These are phyloP conservation scores for Malthinus seriepunctatus DNA, from an alignment of 2,888 invertebrate genomes.

Conservation along the genomic window DNA sequence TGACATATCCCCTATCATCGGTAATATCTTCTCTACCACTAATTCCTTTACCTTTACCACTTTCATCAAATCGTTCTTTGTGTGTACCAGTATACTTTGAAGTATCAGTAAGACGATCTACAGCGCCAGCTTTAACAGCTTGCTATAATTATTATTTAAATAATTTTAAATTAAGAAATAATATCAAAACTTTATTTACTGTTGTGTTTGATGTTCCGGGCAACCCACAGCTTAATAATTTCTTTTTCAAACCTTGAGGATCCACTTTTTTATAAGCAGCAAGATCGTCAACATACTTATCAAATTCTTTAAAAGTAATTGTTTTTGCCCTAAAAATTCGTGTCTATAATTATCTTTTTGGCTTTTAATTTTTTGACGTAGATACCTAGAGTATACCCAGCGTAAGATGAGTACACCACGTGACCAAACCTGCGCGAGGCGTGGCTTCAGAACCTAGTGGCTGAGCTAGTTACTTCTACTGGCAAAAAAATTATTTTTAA, in stretches of 20 bases:
- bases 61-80: conserved; percentile 80
- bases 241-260: conserved; percentile 72
- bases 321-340: conserved; percentile 41
- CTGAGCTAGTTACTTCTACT: no score
- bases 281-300: conserved; percentile 78
- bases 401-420: no score
- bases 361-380: no score
- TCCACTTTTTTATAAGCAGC: conserved; percentile 79
- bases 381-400: no score
- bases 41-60: conserved; percentile 81
- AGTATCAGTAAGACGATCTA: conserved; percentile 81
- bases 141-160: conserved; percentile 35
- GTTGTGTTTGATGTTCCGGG: conserved; percentile 59
- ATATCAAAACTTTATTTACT: no score
- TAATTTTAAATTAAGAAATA: conserved; percentile 58
- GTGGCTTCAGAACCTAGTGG: no score
- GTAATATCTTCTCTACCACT: conserved; percentile 79
- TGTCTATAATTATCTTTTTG: no score
- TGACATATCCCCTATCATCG: conserved; percentile 77
- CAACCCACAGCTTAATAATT: conserved; percentile 76
- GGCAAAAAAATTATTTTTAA: no score
- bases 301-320: conserved; percentile 41
- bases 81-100: conserved; percentile 84
- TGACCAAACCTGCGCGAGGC: no score
- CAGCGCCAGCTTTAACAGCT: conserved; percentile 59